A percentile compares a stretch with the other conserved stretches of the same genome.
phyloP scores from a whole-genome alignment of 2,888 invertebrate genomes.

The Tinea trinotella region DNA sequence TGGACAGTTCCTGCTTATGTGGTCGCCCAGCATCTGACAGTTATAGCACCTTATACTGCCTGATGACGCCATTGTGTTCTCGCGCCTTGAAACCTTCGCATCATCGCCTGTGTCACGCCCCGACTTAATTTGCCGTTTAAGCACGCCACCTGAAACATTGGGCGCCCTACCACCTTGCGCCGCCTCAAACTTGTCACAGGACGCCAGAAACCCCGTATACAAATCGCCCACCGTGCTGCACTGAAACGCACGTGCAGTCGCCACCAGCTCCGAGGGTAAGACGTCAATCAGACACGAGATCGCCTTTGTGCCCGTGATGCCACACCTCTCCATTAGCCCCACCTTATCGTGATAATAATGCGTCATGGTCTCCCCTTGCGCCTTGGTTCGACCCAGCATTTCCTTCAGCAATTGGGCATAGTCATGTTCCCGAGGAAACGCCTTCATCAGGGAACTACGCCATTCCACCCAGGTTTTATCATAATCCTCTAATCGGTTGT shows the following conservation, averaged over 20 bases:
- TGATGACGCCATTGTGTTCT: neutral
- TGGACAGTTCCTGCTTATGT: slow-evolving; percentile 3
- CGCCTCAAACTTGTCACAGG: neutral
- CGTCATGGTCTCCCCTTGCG: neutral
- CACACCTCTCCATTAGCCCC: neutral
- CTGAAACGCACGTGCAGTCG: neutral
- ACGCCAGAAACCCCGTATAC: neutral
- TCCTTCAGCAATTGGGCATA: neutral
- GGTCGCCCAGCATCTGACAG: neutral
- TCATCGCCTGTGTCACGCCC: neutral
- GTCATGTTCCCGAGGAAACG: neutral
- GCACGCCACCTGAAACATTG: neutral
- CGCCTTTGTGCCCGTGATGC: neutral
- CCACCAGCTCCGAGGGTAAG: neutral
- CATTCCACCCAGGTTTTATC: neutral
- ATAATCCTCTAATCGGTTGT: too few relatives aligned
- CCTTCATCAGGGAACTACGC: neutral
- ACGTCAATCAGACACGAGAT: slow-evolving; percentile 4
- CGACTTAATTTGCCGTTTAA: neutral
- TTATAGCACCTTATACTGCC: neutral
- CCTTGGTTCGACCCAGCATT: neutral
- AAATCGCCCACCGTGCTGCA: neutral
- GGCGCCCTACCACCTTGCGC: neutral
- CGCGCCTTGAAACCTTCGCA: neutral
- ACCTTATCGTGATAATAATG: neutral